phyloP scores from a whole-genome alignment of 2,888 invertebrate genomes.

The Heliothis peltigera region DNA sequence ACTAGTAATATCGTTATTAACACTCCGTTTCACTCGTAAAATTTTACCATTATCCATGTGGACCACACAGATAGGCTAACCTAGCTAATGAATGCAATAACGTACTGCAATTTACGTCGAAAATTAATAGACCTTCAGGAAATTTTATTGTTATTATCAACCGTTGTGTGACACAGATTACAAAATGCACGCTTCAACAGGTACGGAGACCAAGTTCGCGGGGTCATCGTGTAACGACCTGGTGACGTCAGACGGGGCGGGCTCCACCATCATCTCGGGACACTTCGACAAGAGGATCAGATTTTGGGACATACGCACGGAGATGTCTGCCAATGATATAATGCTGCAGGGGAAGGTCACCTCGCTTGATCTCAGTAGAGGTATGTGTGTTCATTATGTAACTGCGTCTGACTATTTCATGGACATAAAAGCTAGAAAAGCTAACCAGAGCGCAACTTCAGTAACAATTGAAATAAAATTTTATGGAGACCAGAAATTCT shows the following conservation, averaged over 20 bases:
- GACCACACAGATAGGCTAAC: constrained; percentile 30
- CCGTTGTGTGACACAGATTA: constrained; percentile 52
- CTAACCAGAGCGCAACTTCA: neutral
- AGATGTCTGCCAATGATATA: constrained; percentile 96
- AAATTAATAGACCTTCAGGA: constrained; percentile 42
- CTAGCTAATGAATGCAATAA: constrained; percentile 46
- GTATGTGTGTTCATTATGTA: constrained; percentile 83
- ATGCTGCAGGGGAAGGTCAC: constrained; percentile 98
- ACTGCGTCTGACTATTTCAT: constrained; percentile 13
- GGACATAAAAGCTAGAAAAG: neutral
- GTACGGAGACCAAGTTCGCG: constrained; percentile 97
- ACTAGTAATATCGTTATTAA: constrained; percentile 9
- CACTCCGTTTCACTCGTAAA: constrained; percentile 24
- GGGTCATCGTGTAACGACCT: constrained; percentile 99
- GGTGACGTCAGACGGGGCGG: constrained; percentile 96
- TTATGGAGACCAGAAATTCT: constrained; percentile 23
- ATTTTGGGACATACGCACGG: constrained; percentile 98
- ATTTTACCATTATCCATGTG: constrained; percentile 7
- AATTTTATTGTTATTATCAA: constrained; percentile 50
- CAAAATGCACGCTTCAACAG: constrained; percentile 79
- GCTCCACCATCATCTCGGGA: constrained; percentile 98
- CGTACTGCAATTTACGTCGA: constrained; percentile 27
- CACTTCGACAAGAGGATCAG: constrained; percentile 99
- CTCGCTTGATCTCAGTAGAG: constrained; percentile 97
- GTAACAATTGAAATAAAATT: constrained; percentile 28